Conservation (phyloP, 2,888 invertebrate species). For the Drosophila anomalipes region DNA sequence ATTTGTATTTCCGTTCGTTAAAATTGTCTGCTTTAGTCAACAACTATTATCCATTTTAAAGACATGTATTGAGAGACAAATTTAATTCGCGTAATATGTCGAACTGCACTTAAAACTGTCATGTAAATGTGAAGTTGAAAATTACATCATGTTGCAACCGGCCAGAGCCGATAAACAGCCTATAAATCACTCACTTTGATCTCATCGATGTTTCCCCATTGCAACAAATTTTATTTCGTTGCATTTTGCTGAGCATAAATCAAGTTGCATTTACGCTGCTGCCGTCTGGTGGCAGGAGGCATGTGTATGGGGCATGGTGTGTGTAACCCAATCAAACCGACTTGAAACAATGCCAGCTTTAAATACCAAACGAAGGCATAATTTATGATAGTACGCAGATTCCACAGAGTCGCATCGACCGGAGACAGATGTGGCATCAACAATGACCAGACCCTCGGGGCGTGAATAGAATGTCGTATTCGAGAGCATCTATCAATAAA, state of each 20-base stretch:
- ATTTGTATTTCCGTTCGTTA: neutral
- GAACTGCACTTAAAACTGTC: conserved; percentile 39
- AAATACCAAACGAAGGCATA: conserved; percentile 63
- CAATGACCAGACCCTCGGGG: conserved; percentile 49
- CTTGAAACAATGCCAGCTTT: conserved; percentile 64
- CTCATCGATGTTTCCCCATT: conserved; percentile 68
- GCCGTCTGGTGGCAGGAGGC: neutral
- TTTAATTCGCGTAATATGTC: conserved; percentile 11
- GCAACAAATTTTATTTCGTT: conserved; percentile 71
- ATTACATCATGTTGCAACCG: conserved; percentile 62
- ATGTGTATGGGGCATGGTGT: neutral
- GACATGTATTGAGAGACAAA: conserved; percentile 1
- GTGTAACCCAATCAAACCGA: conserved; percentile 9
- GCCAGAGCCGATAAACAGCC: conserved; percentile 63
- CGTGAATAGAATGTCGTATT: conserved; percentile 17
- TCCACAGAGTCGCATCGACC: conserved; percentile 42
- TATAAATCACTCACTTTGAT: conserved; percentile 76
- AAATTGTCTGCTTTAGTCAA: neutral
- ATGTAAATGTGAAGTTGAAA: conserved; percentile 57
- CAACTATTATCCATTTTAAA: neutral
- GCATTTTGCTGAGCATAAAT: conserved; percentile 70
- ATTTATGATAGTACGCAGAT: conserved; percentile 65
- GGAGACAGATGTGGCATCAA: conserved; percentile 73
- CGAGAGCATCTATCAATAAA: conserved; percentile 5
- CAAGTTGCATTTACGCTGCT: conserved; percentile 45